A percentile compares a stretch with the other conserved stretches of the same genome.
Evolutionary conservation across 1,140 invertebrate species (phyloP).

Genomic region (Neotoxoptera formosana): DNA sequence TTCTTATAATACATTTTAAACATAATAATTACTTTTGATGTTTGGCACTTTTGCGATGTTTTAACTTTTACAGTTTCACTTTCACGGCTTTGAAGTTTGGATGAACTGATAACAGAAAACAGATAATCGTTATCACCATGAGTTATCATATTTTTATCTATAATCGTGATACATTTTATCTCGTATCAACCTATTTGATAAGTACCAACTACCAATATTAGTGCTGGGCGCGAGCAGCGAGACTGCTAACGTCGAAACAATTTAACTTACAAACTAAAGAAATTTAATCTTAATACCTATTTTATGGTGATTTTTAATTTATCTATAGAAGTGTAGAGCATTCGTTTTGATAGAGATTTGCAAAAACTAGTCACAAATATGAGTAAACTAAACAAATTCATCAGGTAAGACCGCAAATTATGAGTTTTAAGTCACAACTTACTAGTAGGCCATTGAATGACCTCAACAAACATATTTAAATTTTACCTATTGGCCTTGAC

Average conservation of each 20-base stretch:
- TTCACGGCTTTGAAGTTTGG: too few species aligned
- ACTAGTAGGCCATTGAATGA: constrained; percentile 9
- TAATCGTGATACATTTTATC: too few species aligned
- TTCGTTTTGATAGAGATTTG: neutral
- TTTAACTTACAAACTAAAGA: neutral
- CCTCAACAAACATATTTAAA: constrained; percentile 4
- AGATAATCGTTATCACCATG: too few species aligned
- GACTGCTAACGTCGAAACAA: neutral
- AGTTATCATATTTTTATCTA: too few species aligned
- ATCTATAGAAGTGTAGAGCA: neutral
- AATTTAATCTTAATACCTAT: neutral
- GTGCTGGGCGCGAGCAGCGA: neutral
- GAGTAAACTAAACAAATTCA: constrained; percentile 49
- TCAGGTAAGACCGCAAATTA: constrained; percentile 16
- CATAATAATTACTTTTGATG: too few species aligned
- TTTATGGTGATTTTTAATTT: neutral
- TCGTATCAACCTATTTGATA: neutral
- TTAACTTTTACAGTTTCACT: too few species aligned
- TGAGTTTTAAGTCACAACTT: neutral
- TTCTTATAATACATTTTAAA: too few species aligned
- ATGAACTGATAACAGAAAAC: too few species aligned
- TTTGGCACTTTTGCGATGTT: too few species aligned
- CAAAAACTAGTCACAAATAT: neutral
- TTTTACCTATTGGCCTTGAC: neutral
- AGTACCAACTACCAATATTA: neutral